Evolutionary conservation across 2,113 vertebrate species (phyloP).

Genomic region (Jaculus jaculus): DNA sequence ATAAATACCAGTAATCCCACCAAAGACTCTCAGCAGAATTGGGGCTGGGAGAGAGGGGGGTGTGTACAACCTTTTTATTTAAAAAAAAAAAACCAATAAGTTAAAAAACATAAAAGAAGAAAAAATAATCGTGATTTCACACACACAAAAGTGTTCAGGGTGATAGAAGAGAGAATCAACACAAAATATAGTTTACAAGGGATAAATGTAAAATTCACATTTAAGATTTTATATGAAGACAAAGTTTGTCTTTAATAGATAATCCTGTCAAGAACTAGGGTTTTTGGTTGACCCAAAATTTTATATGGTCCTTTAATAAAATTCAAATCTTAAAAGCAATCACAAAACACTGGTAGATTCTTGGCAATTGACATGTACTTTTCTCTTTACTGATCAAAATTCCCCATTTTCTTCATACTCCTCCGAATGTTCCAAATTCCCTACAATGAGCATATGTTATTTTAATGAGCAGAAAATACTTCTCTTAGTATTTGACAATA

Average conservation of each 20-base stretch:
- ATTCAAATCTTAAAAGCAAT: neutral
- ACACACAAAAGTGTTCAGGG: neutral
- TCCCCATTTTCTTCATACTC: conserved; percentile 28
- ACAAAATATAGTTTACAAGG: neutral
- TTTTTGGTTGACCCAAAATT: neutral
- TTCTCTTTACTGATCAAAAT: conserved; percentile 18
- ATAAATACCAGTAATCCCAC: too few species aligned
- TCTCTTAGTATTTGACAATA: conserved; percentile 54
- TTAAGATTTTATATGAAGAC: conserved; percentile 10
- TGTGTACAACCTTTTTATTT: too few species aligned
- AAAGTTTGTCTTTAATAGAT: neutral
- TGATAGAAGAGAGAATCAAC: neutral
- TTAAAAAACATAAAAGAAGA: too few species aligned
- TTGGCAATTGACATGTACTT: conserved; percentile 27
- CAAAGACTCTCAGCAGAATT: too few species aligned
- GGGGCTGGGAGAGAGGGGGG: too few species aligned
- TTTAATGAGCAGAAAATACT: conserved; percentile 50
- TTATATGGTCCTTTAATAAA: neutral
- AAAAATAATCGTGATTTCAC: too few species aligned
- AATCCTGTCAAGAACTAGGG: neutral
- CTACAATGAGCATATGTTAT: conserved; percentile 46
- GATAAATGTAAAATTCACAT: conserved; percentile 23
- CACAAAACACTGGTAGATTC: neutral
- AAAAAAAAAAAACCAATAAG: too few species aligned
- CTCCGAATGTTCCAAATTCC: conserved; percentile 40